Evolutionary conservation across 2,113 vertebrate species (phyloP), one percentile per base, ranked within the genome.

Genomic region (Mus spicilegus): DNA sequence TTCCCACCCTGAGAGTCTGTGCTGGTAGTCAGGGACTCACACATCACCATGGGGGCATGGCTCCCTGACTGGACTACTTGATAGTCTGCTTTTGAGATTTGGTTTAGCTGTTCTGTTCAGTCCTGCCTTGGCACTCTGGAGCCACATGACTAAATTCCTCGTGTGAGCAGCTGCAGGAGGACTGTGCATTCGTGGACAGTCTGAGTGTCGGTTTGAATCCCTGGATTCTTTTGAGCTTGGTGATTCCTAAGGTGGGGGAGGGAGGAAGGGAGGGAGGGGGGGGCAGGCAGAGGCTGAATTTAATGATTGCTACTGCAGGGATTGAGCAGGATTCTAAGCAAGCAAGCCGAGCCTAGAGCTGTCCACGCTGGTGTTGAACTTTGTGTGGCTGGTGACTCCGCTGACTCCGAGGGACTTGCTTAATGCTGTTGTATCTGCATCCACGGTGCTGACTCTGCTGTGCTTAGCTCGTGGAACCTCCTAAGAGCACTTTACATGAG

Each of bases 81-180:
- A 54, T 26, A 72, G 85, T 10, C 33, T 81, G 24, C 75, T 75
- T 94, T 96, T 91, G 30, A 16, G 94, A 96, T 97, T 88, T 7
- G 33, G 36, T n/a, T 10, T 5, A 46, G 46, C 67, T 24, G 80
- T 14, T 95, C 63, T 94, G 87, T 96, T 84, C n/a, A 67, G 86
- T 33, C 26, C 49, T 58, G 80, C 87, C 22, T 91, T 36, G 39
- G 16, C 72, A 2, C 22, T 11, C 77, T 58, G 93, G 19, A 87
- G 92, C 95, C 91, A 95, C 19, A 56, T 95, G 96, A 91, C 95
- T 94, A 17, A 93, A 96, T 94, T 95, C 90, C 96, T 89, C 0
- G 0, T 61, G 19, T 86, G 72, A 65, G 92, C 88, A 54, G 94
- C 63, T 76, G 63, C 54, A 33, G 92, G 8, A 7, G 46, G 82